These are phyloP conservation scores for Ondatra zibethicus DNA, from an alignment of 2,113 vertebrate genomes.

Conservation along the genomic window DNA sequence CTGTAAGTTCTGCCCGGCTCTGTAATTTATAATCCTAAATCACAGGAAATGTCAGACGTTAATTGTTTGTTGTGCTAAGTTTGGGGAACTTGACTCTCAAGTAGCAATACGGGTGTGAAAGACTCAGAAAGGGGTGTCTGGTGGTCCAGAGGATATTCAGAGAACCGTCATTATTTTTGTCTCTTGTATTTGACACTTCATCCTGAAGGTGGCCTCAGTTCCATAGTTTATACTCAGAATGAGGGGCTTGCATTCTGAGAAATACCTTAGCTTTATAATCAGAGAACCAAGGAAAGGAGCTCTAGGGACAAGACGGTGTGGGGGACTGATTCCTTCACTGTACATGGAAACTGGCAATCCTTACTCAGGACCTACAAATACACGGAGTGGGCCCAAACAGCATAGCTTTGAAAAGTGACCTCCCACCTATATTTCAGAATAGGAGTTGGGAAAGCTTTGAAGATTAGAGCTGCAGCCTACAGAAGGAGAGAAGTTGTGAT, in stretches of 20 bases:
- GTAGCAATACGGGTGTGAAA: neutral
- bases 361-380: neutral
- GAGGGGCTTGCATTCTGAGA: neutral
- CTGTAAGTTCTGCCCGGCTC: neutral
- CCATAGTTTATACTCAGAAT: neutral
- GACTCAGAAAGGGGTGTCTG: neutral
- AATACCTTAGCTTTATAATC: neutral
- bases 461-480: neutral
- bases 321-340: neutral
- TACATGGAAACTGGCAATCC: neutral
- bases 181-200: neutral
- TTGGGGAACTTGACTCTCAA: neutral
- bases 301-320: rapidly evolving
- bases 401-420: neutral
- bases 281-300: neutral
- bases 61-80: neutral
- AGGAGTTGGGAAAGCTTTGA: neutral
- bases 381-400: neutral
- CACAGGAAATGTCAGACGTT: neutral
- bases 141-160: neutral
- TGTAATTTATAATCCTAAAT: neutral
- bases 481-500: neutral
- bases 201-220: neutral
- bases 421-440: neutral
- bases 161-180: neutral